Evolutionary conservation across 2,113 vertebrate species (phyloP).

Genomic region (Litocranius walleri): DNA sequence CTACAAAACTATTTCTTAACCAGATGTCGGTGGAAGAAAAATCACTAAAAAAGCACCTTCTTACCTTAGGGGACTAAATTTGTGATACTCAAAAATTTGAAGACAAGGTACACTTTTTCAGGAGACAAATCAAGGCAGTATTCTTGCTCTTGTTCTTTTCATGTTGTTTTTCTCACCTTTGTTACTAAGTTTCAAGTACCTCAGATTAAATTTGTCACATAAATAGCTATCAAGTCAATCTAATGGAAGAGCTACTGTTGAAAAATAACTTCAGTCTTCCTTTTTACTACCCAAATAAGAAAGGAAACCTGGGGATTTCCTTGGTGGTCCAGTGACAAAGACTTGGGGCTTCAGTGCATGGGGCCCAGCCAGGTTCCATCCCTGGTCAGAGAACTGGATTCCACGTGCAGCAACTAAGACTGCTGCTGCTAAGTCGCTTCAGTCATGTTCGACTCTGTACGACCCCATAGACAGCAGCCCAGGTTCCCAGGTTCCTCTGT

Average conservation of each 20-base stretch:
- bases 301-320: neutral
- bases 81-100: neutral
- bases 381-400: neutral
- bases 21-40: neutral
- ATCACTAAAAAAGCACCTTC: neutral
- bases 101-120: neutral
- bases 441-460: no score
- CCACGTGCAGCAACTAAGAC: neutral
- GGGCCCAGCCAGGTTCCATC: neutral
- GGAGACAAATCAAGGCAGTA: neutral
- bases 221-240: neutral
- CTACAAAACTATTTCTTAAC: neutral
- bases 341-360: neutral
- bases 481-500: no score
- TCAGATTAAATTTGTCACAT: neutral
- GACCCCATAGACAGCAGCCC: no score
- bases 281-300: neutral
- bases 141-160: neutral
- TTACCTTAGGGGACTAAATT: neutral
- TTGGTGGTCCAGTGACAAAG: neutral
- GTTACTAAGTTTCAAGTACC: neutral
- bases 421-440: no score
- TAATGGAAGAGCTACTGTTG: neutral
- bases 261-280: constrained; percentile 15
- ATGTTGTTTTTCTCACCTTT: neutral